Conservation (phyloP, 1,140 invertebrate species). For the Brachionus paranguensis region DNA sequence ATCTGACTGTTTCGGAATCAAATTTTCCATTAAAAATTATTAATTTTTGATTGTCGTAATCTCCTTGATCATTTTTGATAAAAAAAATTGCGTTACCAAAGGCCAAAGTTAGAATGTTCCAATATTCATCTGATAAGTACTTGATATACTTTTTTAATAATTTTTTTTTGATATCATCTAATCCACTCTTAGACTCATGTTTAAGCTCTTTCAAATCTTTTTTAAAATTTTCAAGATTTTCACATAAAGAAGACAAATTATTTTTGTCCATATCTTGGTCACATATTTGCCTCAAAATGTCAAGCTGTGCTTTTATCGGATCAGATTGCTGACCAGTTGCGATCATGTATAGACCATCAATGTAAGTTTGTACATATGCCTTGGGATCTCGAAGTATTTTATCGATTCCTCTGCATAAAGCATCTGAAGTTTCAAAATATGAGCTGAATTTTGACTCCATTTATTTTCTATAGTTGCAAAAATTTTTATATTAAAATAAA, state of each 20-base stretch:
- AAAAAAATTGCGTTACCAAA: not conserved
- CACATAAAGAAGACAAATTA: not conserved
- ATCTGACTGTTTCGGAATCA: not conserved
- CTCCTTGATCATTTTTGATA: not conserved
- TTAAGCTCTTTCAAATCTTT: not conserved
- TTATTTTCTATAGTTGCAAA: not conserved
- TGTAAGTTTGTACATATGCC: not conserved
- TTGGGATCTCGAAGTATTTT: not conserved
- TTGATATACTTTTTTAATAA: not conserved
- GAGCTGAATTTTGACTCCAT: not conserved
- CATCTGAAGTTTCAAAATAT: not conserved
- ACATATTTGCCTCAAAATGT: not conserved
- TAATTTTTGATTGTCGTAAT: not conserved
- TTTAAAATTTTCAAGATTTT: not conserved
- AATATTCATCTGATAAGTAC: not conserved
- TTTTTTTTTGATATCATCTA: not conserved
- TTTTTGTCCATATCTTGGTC: not conserved
- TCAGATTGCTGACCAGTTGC: not conserved
- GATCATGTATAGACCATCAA: not conserved
- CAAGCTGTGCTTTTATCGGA: not conserved
- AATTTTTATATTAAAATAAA: not conserved
- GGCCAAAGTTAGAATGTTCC: not conserved
- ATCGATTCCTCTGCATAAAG: not conserved
- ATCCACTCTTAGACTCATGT: not conserved
- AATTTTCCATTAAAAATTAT: not conserved